Evolutionary conservation across 2,113 vertebrate species (phyloP), one percentile per base, ranked within the genome.

Genomic region (Pycnonotus jocosus): DNA sequence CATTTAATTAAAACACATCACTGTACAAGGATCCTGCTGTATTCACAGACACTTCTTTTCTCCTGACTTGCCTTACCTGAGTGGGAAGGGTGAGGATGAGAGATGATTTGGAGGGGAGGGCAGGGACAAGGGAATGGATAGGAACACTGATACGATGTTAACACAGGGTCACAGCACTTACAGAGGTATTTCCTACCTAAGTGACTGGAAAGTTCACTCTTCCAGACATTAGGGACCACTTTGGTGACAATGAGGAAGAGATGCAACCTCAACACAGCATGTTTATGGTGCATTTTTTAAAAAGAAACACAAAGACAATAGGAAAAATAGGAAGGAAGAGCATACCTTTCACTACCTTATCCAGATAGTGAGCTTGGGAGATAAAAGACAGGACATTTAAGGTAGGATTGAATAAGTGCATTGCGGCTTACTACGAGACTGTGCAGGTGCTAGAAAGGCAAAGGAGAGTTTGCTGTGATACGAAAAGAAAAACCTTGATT

Each of bases 341-440:
- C 99, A 97, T 99, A 99, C 99, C 99, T 99, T 99, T 99, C 98
- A 99, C 99, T 99, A 99, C 99, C 99, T 99, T 99, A 99, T 99
- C 99, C 99, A 99, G 99, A 99, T 99, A 99, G 99, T 99, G 99
- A 99, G 99, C 99, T 99, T 99, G 98, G 99, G 98, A 99, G 98
- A 99, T 99, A 99, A 99, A 99, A 99, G 98, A 99, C 98, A 99
- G 98, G 98, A 99, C 98, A 99, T 99, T 98, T 99, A 99, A 99
- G 98, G 98, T 98, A 98, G 98, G 98, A 98, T 98, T 98, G 97
- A 98, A 98, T 95, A 97, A 98, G 96, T 97, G 87, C 96, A 97
- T 88, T 83, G 95, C 96, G 30, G 96, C 92, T 97, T 97, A 95
- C 94, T 97, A 97, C 62, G 66, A 94, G 94, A 97, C 92, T 97